These are phyloP conservation scores for Heteromurus nitidus DNA, from an alignment of 2,888 invertebrate species.

Conservation along the genomic window DNA sequence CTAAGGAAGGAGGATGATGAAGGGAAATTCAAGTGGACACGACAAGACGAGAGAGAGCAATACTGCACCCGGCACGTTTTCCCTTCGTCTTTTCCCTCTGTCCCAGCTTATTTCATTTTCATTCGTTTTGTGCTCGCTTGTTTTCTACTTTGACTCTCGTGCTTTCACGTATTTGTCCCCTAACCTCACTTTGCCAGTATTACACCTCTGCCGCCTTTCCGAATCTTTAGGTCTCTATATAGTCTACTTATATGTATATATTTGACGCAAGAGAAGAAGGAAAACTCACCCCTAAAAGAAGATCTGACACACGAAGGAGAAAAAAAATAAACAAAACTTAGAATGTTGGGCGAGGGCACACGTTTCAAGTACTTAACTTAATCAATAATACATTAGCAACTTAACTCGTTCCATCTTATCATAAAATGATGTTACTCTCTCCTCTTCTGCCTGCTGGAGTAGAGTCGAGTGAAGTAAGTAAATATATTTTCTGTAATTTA, in stretches of 20 bases:
- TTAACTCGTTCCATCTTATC: conserved; percentile 39
- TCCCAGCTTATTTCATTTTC: conserved; percentile 43
- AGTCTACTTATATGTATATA: too few species aligned
- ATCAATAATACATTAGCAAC: conserved; percentile 59
- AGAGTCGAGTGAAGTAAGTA: too few species aligned
- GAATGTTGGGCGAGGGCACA: too few species aligned
- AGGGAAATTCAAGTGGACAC: conserved; percentile 29
- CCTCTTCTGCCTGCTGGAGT: too few species aligned
- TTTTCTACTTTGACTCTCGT: background rate
- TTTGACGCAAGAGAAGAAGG: background rate
- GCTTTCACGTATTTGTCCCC: too few species aligned
- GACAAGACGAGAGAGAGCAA: conserved; percentile 48
- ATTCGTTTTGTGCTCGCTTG: background rate
- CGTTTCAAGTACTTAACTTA: conserved; percentile 31
- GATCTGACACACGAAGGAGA: too few species aligned
- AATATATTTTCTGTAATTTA: conserved; percentile 49
- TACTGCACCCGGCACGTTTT: conserved; percentile 52
- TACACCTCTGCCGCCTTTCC: too few species aligned
- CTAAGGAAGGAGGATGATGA: conserved; percentile 13
- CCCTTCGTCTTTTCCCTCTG: conserved; percentile 13
- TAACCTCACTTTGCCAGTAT: too few species aligned
- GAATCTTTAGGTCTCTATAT: too few species aligned
- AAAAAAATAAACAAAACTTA: background rate
- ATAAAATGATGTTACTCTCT: too few species aligned
- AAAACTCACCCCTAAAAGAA: conserved; percentile 37